A percentile compares a stretch with the other conserved stretches of the same genome.
These are phyloP conservation scores for Astreopora myriophthalma DNA, from an alignment of 64 coral and sea anemone species.

Conservation along the genomic window DNA sequence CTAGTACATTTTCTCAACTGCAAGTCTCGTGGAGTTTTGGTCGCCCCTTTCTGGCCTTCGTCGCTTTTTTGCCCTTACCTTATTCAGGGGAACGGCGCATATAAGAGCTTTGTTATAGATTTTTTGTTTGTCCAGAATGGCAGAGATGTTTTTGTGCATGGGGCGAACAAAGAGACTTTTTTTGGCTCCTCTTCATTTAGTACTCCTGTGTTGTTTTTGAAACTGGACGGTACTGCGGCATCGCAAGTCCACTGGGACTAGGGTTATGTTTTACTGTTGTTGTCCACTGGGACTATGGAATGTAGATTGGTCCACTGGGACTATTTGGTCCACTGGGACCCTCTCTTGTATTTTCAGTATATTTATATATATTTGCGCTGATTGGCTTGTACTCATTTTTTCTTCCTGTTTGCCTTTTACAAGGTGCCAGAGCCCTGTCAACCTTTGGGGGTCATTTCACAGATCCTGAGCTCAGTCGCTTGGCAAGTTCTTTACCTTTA, in stretches of 20 bases:
- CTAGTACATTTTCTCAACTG: not conserved
- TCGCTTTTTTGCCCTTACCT: slow-evolving; percentile 9
- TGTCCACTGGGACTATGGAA: not conserved
- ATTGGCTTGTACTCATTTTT: slow-evolving; percentile 5
- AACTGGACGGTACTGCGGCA: slow-evolving; percentile 4
- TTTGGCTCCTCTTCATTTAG: slow-evolving; percentile 24
- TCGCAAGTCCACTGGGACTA: slow-evolving; percentile 5
- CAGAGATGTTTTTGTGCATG: not conserved
- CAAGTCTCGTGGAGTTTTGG: slow-evolving; percentile 8
- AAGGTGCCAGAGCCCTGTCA: slow-evolving; percentile 11
- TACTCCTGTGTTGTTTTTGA: slow-evolving; percentile 21
- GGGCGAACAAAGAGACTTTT: slow-evolving; percentile 23
- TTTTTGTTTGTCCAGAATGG: slow-evolving; percentile 28
- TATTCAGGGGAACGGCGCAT: not conserved
- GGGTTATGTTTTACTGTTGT: slow-evolving; percentile 2
- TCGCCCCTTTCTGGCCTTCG: slow-evolving; percentile 39
- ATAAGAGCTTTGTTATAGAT: not conserved
- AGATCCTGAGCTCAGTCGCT: not conserved
- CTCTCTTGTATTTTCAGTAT: not conserved
- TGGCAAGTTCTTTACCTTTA: slow-evolving; percentile 6
- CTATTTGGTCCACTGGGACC: not conserved
- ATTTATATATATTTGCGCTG: slow-evolving; percentile 2
- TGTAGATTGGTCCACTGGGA: not conserved
- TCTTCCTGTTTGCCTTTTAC: not conserved
- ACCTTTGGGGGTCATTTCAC: slow-evolving; percentile 10